Base-by-base conservation (phyloP, 2,113 vertebrate species). In the Noturus placidus region DNA sequence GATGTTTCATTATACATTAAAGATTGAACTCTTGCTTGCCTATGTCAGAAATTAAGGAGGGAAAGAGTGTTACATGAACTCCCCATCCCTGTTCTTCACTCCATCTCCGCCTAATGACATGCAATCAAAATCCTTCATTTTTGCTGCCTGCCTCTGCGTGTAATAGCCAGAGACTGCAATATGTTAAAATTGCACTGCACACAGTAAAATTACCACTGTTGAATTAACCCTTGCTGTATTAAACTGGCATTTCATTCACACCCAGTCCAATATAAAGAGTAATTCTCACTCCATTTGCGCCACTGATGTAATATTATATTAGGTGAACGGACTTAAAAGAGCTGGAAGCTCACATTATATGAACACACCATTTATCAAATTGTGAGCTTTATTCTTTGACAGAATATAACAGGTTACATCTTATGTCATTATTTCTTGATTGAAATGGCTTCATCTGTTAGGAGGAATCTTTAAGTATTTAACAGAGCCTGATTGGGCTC, bases 1-100 rank as follows among this genome's bases (percentile, higher is more conserved):
- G 89, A 90, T 89, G 91, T 86, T 91, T 92, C 92, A 93, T 91
- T 89, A 90, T 87, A 89, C 91, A 92, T 92, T 91, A 91, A 92
- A 93, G 78, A 89, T 84, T 90, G 88, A 91, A 91, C 84, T 87
- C 63, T 82, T 57, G 33, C 52, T 86, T n/a, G 82, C 54, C 76
- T 38, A 27, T 87, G 52, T 87, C 70, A 86, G 35, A 33, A 57
- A 86, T 82, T 82, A 85, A 84, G 70, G 78, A 89, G 33, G 46
- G 57, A 61, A 85, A 25, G 33, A 78, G 84, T 57, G 35, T 33
- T 84, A 82, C 63, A 77, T 59, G 56, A 84, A 72, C 79, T 70
- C 15, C 63, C 83, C 54, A 20, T 88, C 38, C 81, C 77, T 76
- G 77, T 82, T 82, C 84, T 63, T 74, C 57, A 74, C 33, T 42